These are phyloP conservation scores for Eubasilissa splendida DNA, from an alignment of 2,888 invertebrate genomes.

Conservation along the genomic window DNA sequence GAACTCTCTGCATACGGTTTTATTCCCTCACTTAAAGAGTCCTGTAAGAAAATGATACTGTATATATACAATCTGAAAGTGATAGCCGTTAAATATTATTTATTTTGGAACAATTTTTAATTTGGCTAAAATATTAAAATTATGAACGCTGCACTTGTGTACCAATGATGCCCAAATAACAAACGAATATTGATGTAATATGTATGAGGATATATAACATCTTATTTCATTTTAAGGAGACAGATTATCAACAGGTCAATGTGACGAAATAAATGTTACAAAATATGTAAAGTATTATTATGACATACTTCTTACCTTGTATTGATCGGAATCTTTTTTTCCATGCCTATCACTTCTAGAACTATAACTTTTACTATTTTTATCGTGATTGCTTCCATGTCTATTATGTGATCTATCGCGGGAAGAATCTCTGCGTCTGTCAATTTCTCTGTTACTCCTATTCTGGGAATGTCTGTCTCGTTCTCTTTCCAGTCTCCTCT, in stretches of 20 bases:
- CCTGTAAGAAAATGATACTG: conserved; percentile 63
- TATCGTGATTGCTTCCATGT: conserved; percentile 65
- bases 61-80: neutral
- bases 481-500: conserved; percentile 62
- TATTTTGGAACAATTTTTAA: too few relatives aligned
- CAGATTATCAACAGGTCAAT: too few relatives aligned
- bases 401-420: conserved; percentile 63
- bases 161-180: too few relatives aligned
- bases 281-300: neutral
- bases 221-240: too few relatives aligned
- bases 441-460: conserved; percentile 59
- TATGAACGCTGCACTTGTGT: too few relatives aligned
- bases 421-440: conserved; percentile 62
- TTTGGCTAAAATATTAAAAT: too few relatives aligned
- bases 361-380: conserved; percentile 63
- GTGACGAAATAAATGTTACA: too few relatives aligned
- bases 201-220: too few relatives aligned
- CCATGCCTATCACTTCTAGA: conserved; percentile 62
- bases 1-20: conserved; percentile 79
- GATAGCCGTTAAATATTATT: too few relatives aligned
- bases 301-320: conserved; percentile 62
- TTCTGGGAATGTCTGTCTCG: conserved; percentile 63
- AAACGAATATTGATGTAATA: too few relatives aligned
- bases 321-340: conserved; percentile 71
- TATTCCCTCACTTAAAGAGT: conserved; percentile 86